Evolutionary conservation across 2,888 invertebrate genomes (phyloP).

Genomic region (Bimastos eiseni): DNA sequence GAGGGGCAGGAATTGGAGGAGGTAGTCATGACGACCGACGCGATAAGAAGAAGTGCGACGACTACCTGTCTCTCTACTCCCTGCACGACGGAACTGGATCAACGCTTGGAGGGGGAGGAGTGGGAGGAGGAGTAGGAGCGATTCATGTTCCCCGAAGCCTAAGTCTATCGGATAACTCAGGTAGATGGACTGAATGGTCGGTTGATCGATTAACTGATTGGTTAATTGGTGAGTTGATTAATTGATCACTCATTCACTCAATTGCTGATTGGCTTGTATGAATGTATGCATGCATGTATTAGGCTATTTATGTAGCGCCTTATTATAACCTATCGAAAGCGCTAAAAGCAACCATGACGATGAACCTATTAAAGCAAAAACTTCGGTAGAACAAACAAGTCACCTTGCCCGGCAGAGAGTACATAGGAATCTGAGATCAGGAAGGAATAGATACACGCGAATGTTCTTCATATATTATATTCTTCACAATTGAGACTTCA

Average conservation of each 20-base stretch:
- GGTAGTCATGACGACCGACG: not conserved
- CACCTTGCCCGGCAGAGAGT: too few relatives aligned
- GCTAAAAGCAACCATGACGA: too few relatives aligned
- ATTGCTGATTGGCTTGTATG: not conserved
- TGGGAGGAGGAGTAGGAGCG: not conserved
- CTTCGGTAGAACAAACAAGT: too few relatives aligned
- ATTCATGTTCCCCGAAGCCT: not conserved
- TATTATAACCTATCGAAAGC: too few relatives aligned
- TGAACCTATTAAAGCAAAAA: too few relatives aligned
- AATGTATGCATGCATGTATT: too few relatives aligned
- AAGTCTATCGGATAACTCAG: not conserved
- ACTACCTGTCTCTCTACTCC: slow-evolving; percentile 35
- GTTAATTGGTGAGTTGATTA: not conserved
- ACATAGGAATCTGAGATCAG: too few relatives aligned
- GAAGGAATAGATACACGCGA: too few relatives aligned
- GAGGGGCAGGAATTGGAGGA: not conserved
- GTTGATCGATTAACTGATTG: not conserved
- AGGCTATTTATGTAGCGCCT: too few relatives aligned
- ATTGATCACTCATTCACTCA: not conserved
- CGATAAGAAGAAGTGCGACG: slow-evolving; percentile 36
- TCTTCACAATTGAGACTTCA: too few relatives aligned
- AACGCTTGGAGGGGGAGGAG: slow-evolving; percentile 15
- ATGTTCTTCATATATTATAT: too few relatives aligned
- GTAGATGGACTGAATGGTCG: not conserved
- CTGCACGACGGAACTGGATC: slow-evolving; percentile 23